Conservation (phyloP, 1,140 invertebrate genomes). For the Apis cerana region DNA sequence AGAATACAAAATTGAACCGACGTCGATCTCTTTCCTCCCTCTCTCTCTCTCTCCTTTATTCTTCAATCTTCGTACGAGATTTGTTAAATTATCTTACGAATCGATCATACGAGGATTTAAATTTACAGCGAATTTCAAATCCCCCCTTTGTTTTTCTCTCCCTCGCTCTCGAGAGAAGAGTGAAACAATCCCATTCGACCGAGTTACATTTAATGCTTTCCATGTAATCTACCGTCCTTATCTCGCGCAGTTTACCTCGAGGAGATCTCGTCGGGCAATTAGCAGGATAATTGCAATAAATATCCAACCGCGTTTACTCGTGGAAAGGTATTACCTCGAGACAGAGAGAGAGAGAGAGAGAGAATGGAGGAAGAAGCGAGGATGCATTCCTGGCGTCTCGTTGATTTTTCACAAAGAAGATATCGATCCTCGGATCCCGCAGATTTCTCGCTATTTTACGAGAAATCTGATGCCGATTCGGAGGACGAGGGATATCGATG, state of each 20-base stretch:
- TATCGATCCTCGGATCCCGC: neutral
- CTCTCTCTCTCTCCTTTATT: neutral
- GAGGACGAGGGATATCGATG: neutral
- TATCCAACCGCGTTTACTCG: neutral
- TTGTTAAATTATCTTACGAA: neutral
- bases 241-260: neutral
- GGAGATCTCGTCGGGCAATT: neutral
- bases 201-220: neutral
- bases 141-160: neutral
- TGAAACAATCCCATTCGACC: neutral
- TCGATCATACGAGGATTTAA: no score
- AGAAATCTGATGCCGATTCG: neutral
- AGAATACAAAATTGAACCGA: neutral
- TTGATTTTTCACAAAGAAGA: neutral
- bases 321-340: neutral
- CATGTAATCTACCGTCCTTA: constrained; percentile 8
- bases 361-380: no score
- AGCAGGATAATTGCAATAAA: constrained; percentile 12
- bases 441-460: neutral
- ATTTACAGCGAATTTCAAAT: no score
- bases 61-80: fast-evolving
- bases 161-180: neutral
- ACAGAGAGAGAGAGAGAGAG: no score
- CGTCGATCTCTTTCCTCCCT: neutral
- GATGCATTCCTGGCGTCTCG: neutral